Conservation (phyloP, 2,797 vertebrate species). For the Rhinophrynus dorsalis region DNA sequence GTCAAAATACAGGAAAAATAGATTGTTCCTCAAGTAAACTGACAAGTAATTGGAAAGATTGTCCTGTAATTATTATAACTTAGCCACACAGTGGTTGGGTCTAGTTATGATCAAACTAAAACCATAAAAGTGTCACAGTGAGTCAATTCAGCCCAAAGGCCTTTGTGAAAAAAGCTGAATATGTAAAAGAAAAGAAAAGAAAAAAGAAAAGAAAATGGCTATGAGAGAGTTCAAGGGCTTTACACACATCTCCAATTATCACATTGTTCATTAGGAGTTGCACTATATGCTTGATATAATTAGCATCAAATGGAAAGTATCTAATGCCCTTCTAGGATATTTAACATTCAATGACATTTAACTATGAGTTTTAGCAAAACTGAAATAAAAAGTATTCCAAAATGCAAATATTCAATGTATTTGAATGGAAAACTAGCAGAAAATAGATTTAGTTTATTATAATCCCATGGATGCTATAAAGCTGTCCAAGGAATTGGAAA, state of each 20-base stretch:
- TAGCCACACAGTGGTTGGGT: conserved; percentile 5
- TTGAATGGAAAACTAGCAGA: too few relatives aligned
- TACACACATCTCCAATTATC: not conserved
- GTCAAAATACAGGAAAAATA: too few relatives aligned
- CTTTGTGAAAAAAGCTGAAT: conserved; percentile 3
- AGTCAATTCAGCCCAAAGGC: conserved; percentile 7
- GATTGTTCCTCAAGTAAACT: too few relatives aligned
- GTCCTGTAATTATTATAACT: conserved; percentile 8
- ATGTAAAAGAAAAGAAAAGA: not conserved
- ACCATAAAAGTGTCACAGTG: not conserved
- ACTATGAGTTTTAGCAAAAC: not conserved
- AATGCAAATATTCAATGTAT: too few relatives aligned
- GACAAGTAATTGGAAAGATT: too few relatives aligned
- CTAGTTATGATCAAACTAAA: conserved; percentile 19
- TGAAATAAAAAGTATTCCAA: too few relatives aligned
- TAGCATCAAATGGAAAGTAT: not conserved
- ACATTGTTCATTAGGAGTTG: not conserved
- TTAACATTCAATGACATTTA: not conserved
- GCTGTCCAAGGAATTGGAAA: too few relatives aligned
- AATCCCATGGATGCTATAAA: too few relatives aligned
- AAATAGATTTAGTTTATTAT: too few relatives aligned
- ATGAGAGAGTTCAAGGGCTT: not conserved
- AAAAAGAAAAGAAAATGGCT: not conserved
- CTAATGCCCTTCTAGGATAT: not conserved
- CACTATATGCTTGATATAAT: not conserved